Evolutionary conservation across 2,113 vertebrate genomes (phyloP).

Genomic region (Solea senegalensis): DNA sequence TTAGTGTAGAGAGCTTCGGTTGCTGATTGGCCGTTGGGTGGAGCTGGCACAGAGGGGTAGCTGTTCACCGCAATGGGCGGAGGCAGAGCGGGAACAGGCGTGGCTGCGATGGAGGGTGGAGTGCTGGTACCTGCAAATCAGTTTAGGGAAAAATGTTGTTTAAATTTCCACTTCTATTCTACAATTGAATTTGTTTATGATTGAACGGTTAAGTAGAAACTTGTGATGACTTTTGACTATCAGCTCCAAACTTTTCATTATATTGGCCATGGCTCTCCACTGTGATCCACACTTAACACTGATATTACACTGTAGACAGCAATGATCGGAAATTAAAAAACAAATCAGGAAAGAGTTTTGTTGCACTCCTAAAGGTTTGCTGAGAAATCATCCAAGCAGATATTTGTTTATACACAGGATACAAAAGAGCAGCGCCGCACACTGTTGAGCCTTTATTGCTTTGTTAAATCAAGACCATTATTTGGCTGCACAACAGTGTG

Average conservation of each 20-base stretch:
- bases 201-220: not conserved
- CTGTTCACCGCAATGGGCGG: slow-evolving; percentile 86
- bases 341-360: not conserved
- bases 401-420: not conserved
- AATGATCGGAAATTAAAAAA: not conserved
- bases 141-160: not conserved
- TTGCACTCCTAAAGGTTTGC: not conserved
- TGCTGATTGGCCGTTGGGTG: slow-evolving; percentile 85
- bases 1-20: slow-evolving; percentile 89
- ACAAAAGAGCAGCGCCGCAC: not conserved
- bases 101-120: slow-evolving; percentile 88
- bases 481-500: not conserved
- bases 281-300: not conserved
- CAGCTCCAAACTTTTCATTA: not conserved
- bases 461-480: not conserved
- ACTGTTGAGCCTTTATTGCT: not conserved
- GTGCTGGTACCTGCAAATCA: slow-evolving; percentile 86
- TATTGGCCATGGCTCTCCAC: not conserved
- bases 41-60: slow-evolving; percentile 85
- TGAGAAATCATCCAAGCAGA: not conserved
- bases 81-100: slow-evolving; percentile 87
- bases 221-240: not conserved
- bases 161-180: not conserved
- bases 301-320: not conserved
- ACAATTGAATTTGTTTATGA: not conserved